Evolutionary conservation across 2,797 vertebrate genomes (phyloP), one percentile per base, ranked within the genome.

Genomic region (Gallinago stenura): DNA sequence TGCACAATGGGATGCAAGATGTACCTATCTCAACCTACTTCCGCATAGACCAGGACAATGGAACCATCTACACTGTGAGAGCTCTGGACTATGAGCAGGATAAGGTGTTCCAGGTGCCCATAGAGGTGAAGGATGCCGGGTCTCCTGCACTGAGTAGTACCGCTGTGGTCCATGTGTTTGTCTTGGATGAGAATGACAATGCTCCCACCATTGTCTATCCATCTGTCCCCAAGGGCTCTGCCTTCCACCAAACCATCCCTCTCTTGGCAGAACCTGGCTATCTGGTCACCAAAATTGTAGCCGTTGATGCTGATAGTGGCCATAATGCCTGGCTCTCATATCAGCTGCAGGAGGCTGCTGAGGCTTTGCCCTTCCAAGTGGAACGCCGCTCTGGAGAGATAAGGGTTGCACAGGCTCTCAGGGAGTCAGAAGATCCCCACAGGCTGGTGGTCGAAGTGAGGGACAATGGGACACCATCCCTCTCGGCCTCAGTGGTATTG

Each of bases 301-400:
- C 98, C 15, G 98, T 99, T 96, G 98, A 99, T 96, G 98, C 98
- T 17, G 98, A 99, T 94, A 98, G 98, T 83, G 98, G 98, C 72
- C 98, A 98, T 87, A 99, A 99, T 66, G 98, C 98, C 66, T 99
- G 98, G 98, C 97, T 99, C 88, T 98, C 98, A 28, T 99, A 99
- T 96, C 98, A 97, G 77, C 87, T 99, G 86, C 93, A 97, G 64
- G 98, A 98, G 95, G 93, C 97, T 14, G 87, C 98, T 19, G 98
- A 98, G 91, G 78, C 96, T 31, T 97, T 98, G 92, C 96, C 98
- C 85, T 99, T 98, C 96, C 97, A 93, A 66, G 98, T 99, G 94
- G 98, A 97, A 80, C 97, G 89, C 83, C 98, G 98, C 94, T 98
- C 98, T n/a, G 98, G 98, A 73, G 98, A 99, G 97, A 98, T 99